A percentile compares a stretch with the other conserved stretches of the same genome.
These are phyloP conservation scores for Turritopsis dohrnii DNA, from an alignment of 30 jellyfish, hydroid and myxozoan genomes.

Conservation along the genomic window DNA sequence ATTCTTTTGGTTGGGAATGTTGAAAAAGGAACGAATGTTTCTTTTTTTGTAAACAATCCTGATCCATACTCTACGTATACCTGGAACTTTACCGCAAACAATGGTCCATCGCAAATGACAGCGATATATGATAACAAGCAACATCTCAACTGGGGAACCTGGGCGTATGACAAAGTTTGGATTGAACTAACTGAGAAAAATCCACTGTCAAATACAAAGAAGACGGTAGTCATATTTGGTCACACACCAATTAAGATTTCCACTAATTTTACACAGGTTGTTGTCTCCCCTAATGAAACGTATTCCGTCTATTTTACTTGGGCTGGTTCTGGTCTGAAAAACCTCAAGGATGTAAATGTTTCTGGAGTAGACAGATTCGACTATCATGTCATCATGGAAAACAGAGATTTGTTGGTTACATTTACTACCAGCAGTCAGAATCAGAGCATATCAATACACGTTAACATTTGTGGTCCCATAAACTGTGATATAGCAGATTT, in stretches of 20 bases:
- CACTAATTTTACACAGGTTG: neutral
- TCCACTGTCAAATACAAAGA: neutral
- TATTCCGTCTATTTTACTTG: neutral
- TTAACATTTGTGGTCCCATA: neutral
- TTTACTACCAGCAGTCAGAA: neutral
- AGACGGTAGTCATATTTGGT: neutral
- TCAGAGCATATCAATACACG: neutral
- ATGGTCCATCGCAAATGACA: neutral
- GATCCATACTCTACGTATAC: neutral
- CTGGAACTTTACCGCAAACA: neutral
- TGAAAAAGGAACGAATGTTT: neutral
- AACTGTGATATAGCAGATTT: neutral
- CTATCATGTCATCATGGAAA: neutral
- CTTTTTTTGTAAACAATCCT: neutral
- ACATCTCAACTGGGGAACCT: neutral
- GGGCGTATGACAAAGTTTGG: neutral
- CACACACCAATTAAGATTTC: neutral
- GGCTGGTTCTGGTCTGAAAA: neutral
- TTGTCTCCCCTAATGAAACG: neutral
- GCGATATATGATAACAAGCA: neutral
- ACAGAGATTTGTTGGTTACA: neutral
- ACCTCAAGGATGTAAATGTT: neutral
- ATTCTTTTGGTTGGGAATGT: neutral
- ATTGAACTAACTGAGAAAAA: neutral
- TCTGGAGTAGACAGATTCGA: neutral